These are phyloP conservation scores for Caenorhabditis becei DNA, from an alignment of 2,888 invertebrate genomes.

Conservation along the genomic window DNA sequence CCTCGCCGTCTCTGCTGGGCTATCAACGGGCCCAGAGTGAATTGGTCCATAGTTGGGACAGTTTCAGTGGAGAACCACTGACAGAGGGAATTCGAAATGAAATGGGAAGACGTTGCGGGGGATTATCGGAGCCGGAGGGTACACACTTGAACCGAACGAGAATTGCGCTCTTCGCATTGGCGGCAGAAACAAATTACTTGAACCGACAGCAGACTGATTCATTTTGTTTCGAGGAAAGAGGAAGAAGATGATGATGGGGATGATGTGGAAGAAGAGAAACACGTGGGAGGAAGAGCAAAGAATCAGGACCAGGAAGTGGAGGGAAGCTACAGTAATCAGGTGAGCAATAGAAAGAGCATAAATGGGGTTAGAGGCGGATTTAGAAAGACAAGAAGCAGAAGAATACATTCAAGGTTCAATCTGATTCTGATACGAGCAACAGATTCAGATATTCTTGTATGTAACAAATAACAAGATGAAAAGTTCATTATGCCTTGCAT, in stretches of 20 bases:
- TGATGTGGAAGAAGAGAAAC: background rate
- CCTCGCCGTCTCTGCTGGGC: conserved; percentile 46
- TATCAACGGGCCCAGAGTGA: conserved; percentile 38
- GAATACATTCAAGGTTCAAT: too few relatives aligned
- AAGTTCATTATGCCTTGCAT: background rate
- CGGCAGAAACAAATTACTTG: conserved; percentile 42
- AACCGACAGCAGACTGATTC: conserved; percentile 34
- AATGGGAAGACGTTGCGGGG: background rate
- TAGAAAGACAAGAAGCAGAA: too few relatives aligned
- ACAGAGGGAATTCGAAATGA: background rate
- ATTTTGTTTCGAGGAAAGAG: conserved; percentile 15
- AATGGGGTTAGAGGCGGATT: background rate
- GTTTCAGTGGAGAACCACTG: conserved; percentile 14
- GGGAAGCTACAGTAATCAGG: background rate
- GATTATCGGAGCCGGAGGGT: conserved; percentile 35
- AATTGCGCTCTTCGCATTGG: conserved; percentile 23
- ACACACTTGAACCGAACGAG: conserved; percentile 58
- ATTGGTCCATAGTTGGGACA: conserved; percentile 35
- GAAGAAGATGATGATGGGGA: conserved; percentile 6
- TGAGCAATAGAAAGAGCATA: too few relatives aligned
- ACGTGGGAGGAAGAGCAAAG: conserved; percentile 10
- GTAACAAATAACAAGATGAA: too few relatives aligned
- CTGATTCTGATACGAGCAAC: too few relatives aligned
- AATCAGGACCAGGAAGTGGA: background rate
- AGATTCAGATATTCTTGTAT: too few relatives aligned